These are phyloP conservation scores for Echeneis naucrates DNA, from an alignment of 2,797 vertebrate genomes.

Conservation along the genomic window DNA sequence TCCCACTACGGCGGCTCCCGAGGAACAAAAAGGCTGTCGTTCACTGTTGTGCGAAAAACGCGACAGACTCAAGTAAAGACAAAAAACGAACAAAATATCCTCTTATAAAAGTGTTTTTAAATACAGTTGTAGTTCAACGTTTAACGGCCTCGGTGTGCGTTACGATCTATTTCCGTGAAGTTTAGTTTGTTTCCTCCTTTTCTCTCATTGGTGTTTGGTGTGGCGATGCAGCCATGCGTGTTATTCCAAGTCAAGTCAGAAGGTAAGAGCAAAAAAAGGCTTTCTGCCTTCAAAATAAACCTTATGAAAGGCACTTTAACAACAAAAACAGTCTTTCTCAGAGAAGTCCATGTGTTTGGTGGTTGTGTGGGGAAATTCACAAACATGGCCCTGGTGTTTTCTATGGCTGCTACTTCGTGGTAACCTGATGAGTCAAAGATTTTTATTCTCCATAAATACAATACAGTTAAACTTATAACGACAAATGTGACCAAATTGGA, in stretches of 20 bases:
- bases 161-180: fast-evolving
- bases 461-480: not conserved
- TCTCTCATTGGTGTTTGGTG: not conserved
- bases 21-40: conserved; percentile 46
- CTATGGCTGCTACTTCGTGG: too few species aligned
- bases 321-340: too few species aligned
- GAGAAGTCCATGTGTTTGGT: too few species aligned
- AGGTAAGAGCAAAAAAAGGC: fast-evolving
- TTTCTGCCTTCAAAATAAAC: conserved; percentile 43
- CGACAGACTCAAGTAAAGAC: not conserved
- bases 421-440: too few species aligned
- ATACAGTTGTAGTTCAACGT: fast-evolving
- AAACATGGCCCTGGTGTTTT: too few species aligned
- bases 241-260: conserved; percentile 18
- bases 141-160: too few species aligned
- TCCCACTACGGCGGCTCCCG: conserved; percentile 62
- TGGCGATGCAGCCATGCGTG: conserved; percentile 11
- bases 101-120: not conserved
- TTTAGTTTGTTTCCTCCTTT: not conserved
- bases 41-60: not conserved
- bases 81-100: too few species aligned
- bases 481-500: too few species aligned
- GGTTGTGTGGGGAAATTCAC: too few species aligned
- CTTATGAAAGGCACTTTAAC: not conserved
- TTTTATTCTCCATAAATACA: too few species aligned